These are phyloP conservation scores for Origma solitaria DNA, from an alignment of 2,113 vertebrate genomes.

Conservation along the genomic window DNA sequence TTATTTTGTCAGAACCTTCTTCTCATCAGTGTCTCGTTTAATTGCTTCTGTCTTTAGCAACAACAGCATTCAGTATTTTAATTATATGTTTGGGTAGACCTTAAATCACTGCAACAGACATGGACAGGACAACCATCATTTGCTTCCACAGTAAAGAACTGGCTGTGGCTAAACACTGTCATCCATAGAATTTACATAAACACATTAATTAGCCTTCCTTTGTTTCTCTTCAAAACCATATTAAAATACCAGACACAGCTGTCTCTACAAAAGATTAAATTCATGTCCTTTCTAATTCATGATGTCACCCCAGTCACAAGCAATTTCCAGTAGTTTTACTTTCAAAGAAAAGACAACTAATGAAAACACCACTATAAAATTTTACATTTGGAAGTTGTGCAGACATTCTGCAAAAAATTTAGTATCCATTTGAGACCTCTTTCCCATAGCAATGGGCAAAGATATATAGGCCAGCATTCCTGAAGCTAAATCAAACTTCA, in stretches of 20 bases:
- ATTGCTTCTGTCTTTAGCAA: slow-evolving; percentile 22
- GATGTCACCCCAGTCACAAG: slow-evolving; percentile 43
- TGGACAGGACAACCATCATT: background rate
- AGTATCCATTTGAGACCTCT: background rate
- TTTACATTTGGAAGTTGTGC: background rate
- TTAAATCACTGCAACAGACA: background rate
- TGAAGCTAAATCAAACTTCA: slow-evolving; percentile 33
- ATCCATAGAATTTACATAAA: slow-evolving; percentile 50
- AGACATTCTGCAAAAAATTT: slow-evolving; percentile 1
- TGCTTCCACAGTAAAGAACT: slow-evolving; percentile 10
- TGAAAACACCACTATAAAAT: slow-evolving; percentile 45
- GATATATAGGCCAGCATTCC: background rate
- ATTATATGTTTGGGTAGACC: background rate
- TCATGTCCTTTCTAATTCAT: slow-evolving; percentile 51
- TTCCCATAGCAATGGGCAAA: background rate
- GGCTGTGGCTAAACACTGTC: slow-evolving; percentile 7
- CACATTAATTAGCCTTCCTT: slow-evolving; percentile 41
- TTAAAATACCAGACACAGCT: slow-evolving; percentile 44
- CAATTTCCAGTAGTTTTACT: slow-evolving; percentile 39
- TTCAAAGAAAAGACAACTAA: slow-evolving; percentile 37
- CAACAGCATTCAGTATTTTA: background rate
- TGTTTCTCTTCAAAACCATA: slow-evolving; percentile 39
- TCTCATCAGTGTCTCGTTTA: background rate
- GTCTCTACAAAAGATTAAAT: slow-evolving; percentile 45
- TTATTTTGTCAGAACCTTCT: background rate